Evolutionary conservation across 1,140 invertebrate genomes (phyloP).

Genomic region (Drosophila saltans): DNA sequence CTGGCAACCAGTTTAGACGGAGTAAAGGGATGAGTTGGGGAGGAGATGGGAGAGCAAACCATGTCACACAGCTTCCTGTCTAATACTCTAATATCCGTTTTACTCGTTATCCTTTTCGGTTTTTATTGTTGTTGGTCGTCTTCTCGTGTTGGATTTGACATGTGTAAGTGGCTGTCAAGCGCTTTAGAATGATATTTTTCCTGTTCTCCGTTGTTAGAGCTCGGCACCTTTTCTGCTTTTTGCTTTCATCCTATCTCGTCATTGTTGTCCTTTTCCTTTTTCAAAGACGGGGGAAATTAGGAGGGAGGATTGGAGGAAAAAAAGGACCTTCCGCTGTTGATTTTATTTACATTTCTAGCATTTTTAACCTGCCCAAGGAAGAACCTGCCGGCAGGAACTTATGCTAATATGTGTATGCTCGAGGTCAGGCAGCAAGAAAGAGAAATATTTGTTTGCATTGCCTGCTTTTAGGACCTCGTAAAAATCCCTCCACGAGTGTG

Average conservation of each 20-base stretch:
- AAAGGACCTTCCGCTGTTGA: slow-evolving; percentile 57
- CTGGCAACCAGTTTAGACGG: slow-evolving; percentile 42
- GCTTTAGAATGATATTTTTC: slow-evolving; percentile 77
- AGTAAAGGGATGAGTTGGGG: not conserved
- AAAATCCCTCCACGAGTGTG: slow-evolving; percentile 30
- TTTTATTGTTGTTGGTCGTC: slow-evolving; percentile 8
- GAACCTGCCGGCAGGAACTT: slow-evolving; percentile 46
- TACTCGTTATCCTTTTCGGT: slow-evolving; percentile 65
- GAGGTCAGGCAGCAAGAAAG: slow-evolving; percentile 47
- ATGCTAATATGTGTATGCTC: slow-evolving; percentile 72
- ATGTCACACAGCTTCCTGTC: slow-evolving; percentile 71
- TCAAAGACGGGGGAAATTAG: not conserved
- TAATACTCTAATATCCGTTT: slow-evolving; percentile 80
- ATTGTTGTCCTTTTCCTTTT: slow-evolving; percentile 49
- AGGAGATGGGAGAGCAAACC: slow-evolving; percentile 19
- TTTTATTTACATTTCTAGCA: slow-evolving; percentile 81
- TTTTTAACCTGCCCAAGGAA: slow-evolving; percentile 49
- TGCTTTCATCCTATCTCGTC: slow-evolving; percentile 23
- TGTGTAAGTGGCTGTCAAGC: slow-evolving; percentile 80
- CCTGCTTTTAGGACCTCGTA: slow-evolving; percentile 18
- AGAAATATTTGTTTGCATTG: slow-evolving; percentile 49
- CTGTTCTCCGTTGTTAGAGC: slow-evolving; percentile 32
- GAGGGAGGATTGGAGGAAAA: not conserved
- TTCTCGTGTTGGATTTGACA: slow-evolving; percentile 70
- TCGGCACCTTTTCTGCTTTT: slow-evolving; percentile 60